Evolutionary conservation across 2,113 vertebrate species (phyloP), one percentile per base, ranked within the genome.

Genomic region (Pachypanchax playfairii): DNA sequence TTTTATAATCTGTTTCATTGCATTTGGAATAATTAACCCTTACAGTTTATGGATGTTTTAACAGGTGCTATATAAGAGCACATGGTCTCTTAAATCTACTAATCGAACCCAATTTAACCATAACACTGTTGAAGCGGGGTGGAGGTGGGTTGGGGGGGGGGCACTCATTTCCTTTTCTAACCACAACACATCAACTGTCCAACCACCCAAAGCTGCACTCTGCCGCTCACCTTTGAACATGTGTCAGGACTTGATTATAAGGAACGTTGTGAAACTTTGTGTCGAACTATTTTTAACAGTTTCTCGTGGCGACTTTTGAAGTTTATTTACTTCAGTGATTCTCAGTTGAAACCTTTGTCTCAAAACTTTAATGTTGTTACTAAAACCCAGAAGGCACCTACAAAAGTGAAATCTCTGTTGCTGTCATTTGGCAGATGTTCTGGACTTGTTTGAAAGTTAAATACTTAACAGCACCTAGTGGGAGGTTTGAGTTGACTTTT

Each of bases 11-110:
- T n/a, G 48, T 59, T 38, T 39, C 55, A 62, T 22, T 66, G 47
- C 47, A 50, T 36, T 73, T 47, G 76, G 67, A 84, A 70, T 77
- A 75, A 64, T 78, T 68, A 69, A 69, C 59, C 76, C 44, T 44
- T 24, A 43, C 51, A 66, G 65, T 61, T 75, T 46, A 70, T 10
- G 65, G 41, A 71, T 86, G 84, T 87, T 89, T 87, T 86, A 88
- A 87, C 84, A 88, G 82, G 84, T 89, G 86, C 79, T 71, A 66
- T 56, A 71, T 73, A 65, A 66, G 60, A 71, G 49, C 39, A 24
- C 59, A 12, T 57, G 13, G 49, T 59, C 73, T 41, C 73, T 84
- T 82, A 72, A 74, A 77, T 79, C 69, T 75, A 83, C 79, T 84
- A 74, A 75, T 81, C 59, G 46, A 33, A 55, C 67, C 68, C 83